Evolutionary conservation across 2,113 vertebrate genomes (phyloP), one percentile per base, ranked within the genome.

Genomic region (Steatornis caripensis): DNA sequence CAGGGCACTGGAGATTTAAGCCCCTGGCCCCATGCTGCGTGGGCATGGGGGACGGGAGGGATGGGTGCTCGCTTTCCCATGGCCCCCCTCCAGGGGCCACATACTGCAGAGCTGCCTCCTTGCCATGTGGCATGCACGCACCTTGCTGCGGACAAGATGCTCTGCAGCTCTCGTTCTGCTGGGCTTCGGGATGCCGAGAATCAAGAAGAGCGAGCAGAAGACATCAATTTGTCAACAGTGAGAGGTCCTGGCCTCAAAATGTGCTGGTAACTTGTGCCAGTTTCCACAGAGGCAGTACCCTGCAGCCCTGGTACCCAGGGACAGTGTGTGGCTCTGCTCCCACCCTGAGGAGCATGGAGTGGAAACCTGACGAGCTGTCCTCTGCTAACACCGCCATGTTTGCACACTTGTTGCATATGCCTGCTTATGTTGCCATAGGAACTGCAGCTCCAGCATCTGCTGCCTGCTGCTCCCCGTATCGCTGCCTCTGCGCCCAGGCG

Each of bases 101-200:
- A 6, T 1, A 1, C 76, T 11, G 60, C 48, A 55, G 48, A 86
- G 53, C 72, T 75, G 14, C 34, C 32, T 53, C 41, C 51, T 57
- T 1, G 0, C 53, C 12, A 1, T 3, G 32, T 3, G 3, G 48
- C 57, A 51, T 37, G 8, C 30, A 6, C 1, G 3, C 8, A 1
- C 36, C 54, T 43, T 4, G 1, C 80, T 41, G 85, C 62, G 32
- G 45, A 26, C 37, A 19, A 24, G 45, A 48, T 10, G 48, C 34
- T 84, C 58, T 12, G 49, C 46, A 48, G 54, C 46, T 70, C 72
- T 61, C 0, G 0, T 27, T 83, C 58, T 62, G 24, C 54, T 62
- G 46, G 2, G 6, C 18, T 74, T 51, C 9, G 2, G 57, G 43
- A 27, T 45, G 12, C 66, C 41, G 9, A 11, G 41, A 27, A 15